These are phyloP conservation scores for Manis crassicaudata DNA, from an alignment of 2,797 vertebrate species.

Conservation along the genomic window DNA sequence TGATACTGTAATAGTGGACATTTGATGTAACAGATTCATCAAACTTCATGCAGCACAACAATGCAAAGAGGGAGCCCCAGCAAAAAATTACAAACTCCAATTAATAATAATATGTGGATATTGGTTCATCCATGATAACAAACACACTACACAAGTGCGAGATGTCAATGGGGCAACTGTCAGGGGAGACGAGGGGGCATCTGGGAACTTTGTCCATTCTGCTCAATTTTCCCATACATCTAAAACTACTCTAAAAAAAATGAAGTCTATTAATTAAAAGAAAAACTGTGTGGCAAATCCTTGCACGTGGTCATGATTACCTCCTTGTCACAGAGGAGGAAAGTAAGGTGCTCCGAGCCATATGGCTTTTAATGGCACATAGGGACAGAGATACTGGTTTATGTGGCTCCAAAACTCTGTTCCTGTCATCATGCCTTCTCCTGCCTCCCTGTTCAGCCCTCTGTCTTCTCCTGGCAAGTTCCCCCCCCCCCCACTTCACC, in stretches of 20 bases:
- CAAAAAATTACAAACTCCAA: background rate
- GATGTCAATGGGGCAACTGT: background rate
- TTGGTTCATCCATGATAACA: background rate
- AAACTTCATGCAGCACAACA: background rate
- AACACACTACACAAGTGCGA: background rate
- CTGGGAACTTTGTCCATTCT: background rate
- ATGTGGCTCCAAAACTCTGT: background rate
- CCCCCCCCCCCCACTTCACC: background rate
- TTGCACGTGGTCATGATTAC: background rate
- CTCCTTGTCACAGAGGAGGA: background rate
- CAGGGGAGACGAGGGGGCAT: too few species aligned
- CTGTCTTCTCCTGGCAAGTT: background rate
- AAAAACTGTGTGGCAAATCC: background rate
- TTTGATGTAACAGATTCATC: background rate
- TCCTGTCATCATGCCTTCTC: background rate
- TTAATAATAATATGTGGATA: background rate
- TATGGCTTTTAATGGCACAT: accelerated
- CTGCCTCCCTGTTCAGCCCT: accelerated
- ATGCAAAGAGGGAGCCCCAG: background rate
- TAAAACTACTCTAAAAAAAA: background rate
- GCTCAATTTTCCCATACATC: background rate
- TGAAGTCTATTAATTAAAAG: background rate
- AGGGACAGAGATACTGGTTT: too few species aligned
- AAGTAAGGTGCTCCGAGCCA: background rate
- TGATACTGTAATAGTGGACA: too few species aligned